These are phyloP conservation scores for Apodemia zela DNA, from an alignment of 2,888 invertebrate genomes.

Conservation along the genomic window DNA sequence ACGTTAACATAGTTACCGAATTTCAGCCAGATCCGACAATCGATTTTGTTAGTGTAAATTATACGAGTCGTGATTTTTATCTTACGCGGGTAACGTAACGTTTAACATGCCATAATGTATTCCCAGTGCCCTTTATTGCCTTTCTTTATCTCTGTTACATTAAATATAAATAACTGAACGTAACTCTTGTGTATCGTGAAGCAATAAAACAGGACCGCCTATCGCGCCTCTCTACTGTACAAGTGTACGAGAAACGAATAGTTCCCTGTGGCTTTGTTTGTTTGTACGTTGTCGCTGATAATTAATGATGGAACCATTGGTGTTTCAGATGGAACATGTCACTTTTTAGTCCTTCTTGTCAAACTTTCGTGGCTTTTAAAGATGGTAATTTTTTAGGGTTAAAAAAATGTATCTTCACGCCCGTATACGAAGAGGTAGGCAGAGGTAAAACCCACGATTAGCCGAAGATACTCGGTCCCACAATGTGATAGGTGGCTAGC, in stretches of 20 bases:
- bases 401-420: no score
- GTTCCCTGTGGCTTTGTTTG: conserved; percentile 1
- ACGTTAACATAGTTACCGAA: no score
- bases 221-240: not conserved
- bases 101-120: conserved; percentile 6
- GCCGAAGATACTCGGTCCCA: no score
- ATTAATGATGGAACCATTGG: not conserved
- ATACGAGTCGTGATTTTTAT: not conserved
- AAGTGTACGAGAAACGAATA: not conserved
- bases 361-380: no score
- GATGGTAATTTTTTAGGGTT: no score
- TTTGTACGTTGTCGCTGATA: not conserved
- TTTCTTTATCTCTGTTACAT: conserved; percentile 13
- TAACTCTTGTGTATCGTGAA: not conserved
- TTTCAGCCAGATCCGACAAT: no score
- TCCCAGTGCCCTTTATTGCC: conserved; percentile 9
- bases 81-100: not conserved
- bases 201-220: conserved; percentile 8
- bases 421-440: no score
- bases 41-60: not conserved
- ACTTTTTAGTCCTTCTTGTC: not conserved
- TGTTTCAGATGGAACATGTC: not conserved
- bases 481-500: no score
- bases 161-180: conserved; percentile 9
- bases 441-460: no score